Evolutionary conservation across 2,113 vertebrate genomes (phyloP).

Genomic region (Empidonax alnorum): DNA sequence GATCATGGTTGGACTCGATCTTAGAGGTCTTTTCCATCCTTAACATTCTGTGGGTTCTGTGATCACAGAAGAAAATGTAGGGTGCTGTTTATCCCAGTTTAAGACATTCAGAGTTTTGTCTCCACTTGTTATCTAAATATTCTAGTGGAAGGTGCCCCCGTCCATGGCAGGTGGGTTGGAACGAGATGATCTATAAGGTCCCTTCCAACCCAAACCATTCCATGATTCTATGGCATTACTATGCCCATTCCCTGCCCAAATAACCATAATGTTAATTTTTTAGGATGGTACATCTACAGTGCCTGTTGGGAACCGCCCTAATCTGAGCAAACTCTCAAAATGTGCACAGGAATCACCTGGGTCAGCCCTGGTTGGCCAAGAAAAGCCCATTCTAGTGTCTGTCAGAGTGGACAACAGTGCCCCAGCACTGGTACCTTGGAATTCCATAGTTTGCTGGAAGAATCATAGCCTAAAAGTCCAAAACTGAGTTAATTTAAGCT

Average conservation of each 20-base stretch:
- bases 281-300: too few species aligned
- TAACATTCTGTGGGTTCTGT: neutral
- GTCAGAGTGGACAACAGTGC: neutral
- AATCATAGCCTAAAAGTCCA: neutral
- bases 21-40: neutral
- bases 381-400: neutral
- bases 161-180: neutral
- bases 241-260: neutral
- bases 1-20: rapidly evolving
- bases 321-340: neutral
- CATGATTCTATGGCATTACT: neutral
- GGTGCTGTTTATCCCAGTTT: neutral
- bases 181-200: neutral
- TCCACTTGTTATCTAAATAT: neutral
- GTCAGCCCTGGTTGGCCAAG: neutral
- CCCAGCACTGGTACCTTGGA: neutral
- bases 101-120: neutral
- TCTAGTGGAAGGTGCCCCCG: neutral
- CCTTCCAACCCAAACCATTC: neutral
- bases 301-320: rapidly evolving
- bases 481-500: neutral
- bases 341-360: neutral
- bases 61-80: neutral
- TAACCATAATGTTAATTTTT: neutral
- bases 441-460: neutral